Base-by-base conservation (phyloP, 2,113 vertebrate genomes). In the Promerops cafer region DNA sequence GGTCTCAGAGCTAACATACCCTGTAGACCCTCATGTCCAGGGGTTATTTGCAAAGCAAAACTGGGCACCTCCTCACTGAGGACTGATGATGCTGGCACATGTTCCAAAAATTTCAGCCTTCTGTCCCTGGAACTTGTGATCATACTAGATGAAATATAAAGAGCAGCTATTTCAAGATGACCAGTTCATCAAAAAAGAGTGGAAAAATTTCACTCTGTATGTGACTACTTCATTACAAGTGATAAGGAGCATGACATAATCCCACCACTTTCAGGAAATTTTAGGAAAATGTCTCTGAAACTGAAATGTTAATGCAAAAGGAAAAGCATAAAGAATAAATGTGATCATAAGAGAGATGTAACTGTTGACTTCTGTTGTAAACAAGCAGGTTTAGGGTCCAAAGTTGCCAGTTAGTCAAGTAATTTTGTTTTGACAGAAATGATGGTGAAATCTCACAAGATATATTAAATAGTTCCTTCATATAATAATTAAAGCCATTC, bases 11-110 rank as follows among this genome's bases (percentile, higher is more conserved):
- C 8, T 70, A 61, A 52, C 2, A n/a, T 13, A 27, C 5, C 31
- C 8, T 44, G 5, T 11, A 81, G 33, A 50, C 3, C 1, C 6
- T 45, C 3, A 10, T 17, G n/a, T 66, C 7, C 45, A 74, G 16
- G 16, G 16, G 18, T 49, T 35, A 44, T 33, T 35, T 70, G 22
- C 10, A 80, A 49, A 65, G 18, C 12, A 68, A 63, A 61, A 18
- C 14, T 35, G 44, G 64, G 21, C 4, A 30, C 1, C 4, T 15
- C 14, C 4, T 65, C 19, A 20, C 31, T 30, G 26, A 72, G 42
- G 30, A 54, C 21, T 68, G 8, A 27, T 2, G 7, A 70, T 63
- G 13, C 0, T 17, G n/a, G 12, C 4, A 76, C 1, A 27, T 3
- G 1, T 64, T 59, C 7, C 39, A 76, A 71, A 64, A 77, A 40